Evolutionary conservation across 2,113 vertebrate species (phyloP), one percentile per base, ranked within the genome.

Genomic region (Merops nubicus): DNA sequence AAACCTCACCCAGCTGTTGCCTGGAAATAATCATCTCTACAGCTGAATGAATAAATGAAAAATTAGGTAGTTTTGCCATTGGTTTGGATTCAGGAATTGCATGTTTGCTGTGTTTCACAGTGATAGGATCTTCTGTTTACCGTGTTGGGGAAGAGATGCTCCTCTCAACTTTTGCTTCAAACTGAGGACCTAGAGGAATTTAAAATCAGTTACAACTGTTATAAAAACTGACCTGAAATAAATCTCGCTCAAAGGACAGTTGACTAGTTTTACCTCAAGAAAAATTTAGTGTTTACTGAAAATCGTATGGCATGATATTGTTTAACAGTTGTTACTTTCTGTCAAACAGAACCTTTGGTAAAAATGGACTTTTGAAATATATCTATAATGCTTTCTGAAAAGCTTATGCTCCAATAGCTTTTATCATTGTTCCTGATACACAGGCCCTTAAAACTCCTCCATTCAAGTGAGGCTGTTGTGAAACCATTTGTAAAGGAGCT

Each of bases 41-140:
- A 50, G 1, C 21, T 0, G 0, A 68, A 60, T 42, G 11, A 50
- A 40, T 67, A 8, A 6, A 17, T 36, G 9, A 76, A 56, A 54
- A 51, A n/a, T 74, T 80, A 43, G 20, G 22, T 77, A 14, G n/a
- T 68, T 80, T 73, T 19, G 16, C 29, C 11, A 4, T 56, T 4
- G 4, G 34, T 87, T 69, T 80, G 36, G 20, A 63, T 77, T 69
- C 53, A 56, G 68, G 53, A 91, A 38, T 80, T 84, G n/a, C 16
- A 12, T 12, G 14, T 64, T 86, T 80, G 16, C 43, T 76, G 9
- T 78, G 19, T 67, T 83, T 65, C 31, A 5, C 76, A 29, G 33
- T 29, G 29, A 21, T 48, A 5, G 6, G 9, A 33, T 12, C 6
- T 63, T 86, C 25, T 77, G 0, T 76, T 80, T 81, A 10, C 68